Percentiles rank a stretch among this genome's conserved stretches.
Conservation (phyloP, 2,888 invertebrate genomes). For the Sialis fuliginosa region DNA sequence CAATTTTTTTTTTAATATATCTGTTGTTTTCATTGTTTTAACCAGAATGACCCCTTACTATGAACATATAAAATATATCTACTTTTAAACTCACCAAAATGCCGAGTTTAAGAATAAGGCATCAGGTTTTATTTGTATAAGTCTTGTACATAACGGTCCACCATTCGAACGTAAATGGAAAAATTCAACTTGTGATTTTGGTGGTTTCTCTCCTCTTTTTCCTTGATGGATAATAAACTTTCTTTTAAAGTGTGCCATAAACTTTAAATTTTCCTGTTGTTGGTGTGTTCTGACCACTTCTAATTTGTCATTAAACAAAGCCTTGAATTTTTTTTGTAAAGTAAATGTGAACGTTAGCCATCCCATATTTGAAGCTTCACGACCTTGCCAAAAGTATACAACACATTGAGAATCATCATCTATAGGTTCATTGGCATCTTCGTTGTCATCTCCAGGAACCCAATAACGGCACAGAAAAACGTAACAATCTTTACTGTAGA, state of each 20-base stretch:
- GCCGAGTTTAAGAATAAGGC: constrained; percentile 76
- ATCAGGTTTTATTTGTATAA: constrained; percentile 80
- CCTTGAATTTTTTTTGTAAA: constrained; percentile 78
- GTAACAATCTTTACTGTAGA: constrained; percentile 91
- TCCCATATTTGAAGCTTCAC: constrained; percentile 96
- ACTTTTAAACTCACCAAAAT: constrained; percentile 56
- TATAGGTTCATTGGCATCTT: constrained; percentile 20
- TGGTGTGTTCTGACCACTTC: constrained; percentile 95
- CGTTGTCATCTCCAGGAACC: constrained; percentile 41
- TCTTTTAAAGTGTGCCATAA: constrained; percentile 91
- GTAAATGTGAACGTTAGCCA: constrained; percentile 99
- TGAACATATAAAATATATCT: background rate
- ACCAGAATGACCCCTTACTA: background rate
- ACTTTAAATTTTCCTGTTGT: constrained; percentile 96
- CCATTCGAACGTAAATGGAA: constrained; percentile 94
- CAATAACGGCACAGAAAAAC: constrained; percentile 96
- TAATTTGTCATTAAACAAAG: constrained; percentile 71
- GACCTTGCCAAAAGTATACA: constrained; percentile 99
- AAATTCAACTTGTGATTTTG: constrained; percentile 57
- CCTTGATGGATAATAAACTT: constrained; percentile 87
- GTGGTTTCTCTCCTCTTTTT: constrained; percentile 42
- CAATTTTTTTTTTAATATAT: constrained; percentile 5
- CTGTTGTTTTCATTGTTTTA: background rate
- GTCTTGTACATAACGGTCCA: constrained; percentile 78
- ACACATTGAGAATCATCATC: constrained; percentile 69